Percentiles rank a stretch among this genome's conserved stretches.
Conservation (phyloP, 1,140 invertebrate species). For the Megathymus violae region DNA sequence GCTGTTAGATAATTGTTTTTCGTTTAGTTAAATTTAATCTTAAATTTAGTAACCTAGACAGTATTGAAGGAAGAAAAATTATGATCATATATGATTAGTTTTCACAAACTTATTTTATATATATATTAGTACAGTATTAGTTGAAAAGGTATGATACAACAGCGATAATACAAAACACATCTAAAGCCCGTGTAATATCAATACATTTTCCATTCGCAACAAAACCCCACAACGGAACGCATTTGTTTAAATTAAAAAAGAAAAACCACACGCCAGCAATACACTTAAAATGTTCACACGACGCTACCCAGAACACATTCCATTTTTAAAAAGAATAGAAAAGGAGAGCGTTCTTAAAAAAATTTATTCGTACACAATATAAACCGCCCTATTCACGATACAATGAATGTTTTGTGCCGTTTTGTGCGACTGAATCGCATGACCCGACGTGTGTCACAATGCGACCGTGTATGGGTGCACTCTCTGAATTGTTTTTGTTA, state of each 20-base stretch:
- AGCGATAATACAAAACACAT: conserved; percentile 2
- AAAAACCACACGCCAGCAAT: conserved; percentile 70
- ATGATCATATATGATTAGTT: no score
- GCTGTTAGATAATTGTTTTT: no score
- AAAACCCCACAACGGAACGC: conserved; percentile 57
- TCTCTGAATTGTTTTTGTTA: conserved; percentile 77
- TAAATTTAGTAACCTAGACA: no score
- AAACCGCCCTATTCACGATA: conserved; percentile 73
- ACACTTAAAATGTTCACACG: conserved; percentile 78
- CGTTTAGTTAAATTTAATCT: no score
- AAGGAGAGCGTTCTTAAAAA: conserved; percentile 75
- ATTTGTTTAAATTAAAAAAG: conserved; percentile 74
- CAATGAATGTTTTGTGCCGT: conserved; percentile 72
- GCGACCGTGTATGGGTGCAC: conserved; percentile 71
- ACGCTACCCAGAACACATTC: conserved; percentile 64
- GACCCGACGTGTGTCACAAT: conserved; percentile 76
- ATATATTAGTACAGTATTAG: no score
- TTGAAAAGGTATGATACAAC: neutral
- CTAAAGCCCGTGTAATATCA: conserved; percentile 31
- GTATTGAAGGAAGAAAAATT: no score
- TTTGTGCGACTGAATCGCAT: conserved; percentile 61
- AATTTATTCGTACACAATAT: conserved; percentile 69
- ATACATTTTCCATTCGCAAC: conserved; percentile 52
- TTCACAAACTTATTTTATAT: no score
- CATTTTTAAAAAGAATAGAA: conserved; percentile 68